Base-by-base conservation (phyloP, 2,888 invertebrate genomes). In the Harmothoe impar region DNA sequence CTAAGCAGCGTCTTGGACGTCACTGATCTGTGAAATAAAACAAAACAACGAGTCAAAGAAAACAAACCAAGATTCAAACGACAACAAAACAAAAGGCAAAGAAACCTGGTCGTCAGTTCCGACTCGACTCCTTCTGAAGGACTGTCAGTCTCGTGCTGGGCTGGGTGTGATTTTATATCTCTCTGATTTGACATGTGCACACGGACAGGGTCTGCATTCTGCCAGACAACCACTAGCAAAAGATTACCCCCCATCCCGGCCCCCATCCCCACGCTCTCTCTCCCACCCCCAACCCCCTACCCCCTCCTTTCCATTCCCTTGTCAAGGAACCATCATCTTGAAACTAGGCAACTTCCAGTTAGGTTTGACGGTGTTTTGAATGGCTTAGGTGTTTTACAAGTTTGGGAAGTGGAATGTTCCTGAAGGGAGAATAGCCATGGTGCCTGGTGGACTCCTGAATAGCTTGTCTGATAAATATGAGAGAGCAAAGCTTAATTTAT, bases 1-100 rank as follows among this genome's bases (percentile, higher is more conserved):
- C 91, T 88, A 23, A 92, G 91, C 81, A 94, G 90, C 15, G 94
- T 94, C 90, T 94, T 94, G 90, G 94, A 94, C 52, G 94, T 94
- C 23, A 94, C 92, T 43, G 94, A 94, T 89, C 94, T 94, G 92
- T 72, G 93, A 94, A 33, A 89, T 56, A 89, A 81, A 72, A 78
- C 31, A 85, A 81, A 89, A 93, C n/a, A 89, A 72, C n/a, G 90
- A 81, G 51, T 78, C 68, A 89, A 33, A 89, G 33, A 17, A 35
- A 25, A 89, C 35, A 68, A 54, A n/a, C 54, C 51, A 23, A 52
- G 43, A 43, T 43, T 43, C 10, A 10, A 43, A 43, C 3, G 10
- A 43, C 43, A 43, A 10, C 43, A 43, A 43, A 43, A 43, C 43
- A 43, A 43, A 43, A 43, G 43, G 3, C 43, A 29, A 20, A 78